These are phyloP conservation scores for Drosophila sordidula DNA, from an alignment of 2,888 invertebrate species.

Conservation along the genomic window DNA sequence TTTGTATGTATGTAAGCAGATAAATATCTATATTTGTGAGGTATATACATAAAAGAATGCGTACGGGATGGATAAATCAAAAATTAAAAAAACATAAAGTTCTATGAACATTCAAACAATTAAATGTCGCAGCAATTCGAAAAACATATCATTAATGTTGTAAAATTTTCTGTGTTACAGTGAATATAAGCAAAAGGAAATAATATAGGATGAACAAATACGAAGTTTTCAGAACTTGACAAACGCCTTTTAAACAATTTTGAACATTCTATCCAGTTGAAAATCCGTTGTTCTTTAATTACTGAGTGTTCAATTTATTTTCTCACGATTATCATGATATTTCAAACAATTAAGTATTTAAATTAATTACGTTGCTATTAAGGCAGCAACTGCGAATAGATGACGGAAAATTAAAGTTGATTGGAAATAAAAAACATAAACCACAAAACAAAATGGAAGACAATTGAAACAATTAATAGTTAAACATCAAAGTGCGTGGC, in stretches of 20 bases:
- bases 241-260: conserved; percentile 13
- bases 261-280: neutral
- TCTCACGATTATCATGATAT: neutral
- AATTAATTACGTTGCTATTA: too few species aligned
- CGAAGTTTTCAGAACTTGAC: conserved; percentile 19
- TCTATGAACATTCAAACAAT: conserved; percentile 62
- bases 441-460: conserved; percentile 16
- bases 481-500: conserved; percentile 5
- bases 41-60: conserved; percentile 45
- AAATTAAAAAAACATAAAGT: conserved; percentile 33
- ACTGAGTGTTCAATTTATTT: neutral
- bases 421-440: conserved; percentile 14
- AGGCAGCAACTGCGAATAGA: conserved; percentile 4
- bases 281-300: neutral
- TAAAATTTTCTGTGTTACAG: conserved; percentile 83
- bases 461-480: conserved; percentile 49
- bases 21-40: conserved; percentile 32
- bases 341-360: neutral
- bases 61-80: conserved; percentile 23
- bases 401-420: conserved; percentile 12
- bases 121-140: conserved; percentile 85
- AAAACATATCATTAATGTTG: conserved; percentile 86
- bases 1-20: conserved; percentile 19
- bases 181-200: conserved; percentile 21
- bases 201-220: conserved; percentile 1